Evolutionary conservation across 2,888 invertebrate genomes (phyloP).

Genomic region (Eustalomyia histrio): DNA sequence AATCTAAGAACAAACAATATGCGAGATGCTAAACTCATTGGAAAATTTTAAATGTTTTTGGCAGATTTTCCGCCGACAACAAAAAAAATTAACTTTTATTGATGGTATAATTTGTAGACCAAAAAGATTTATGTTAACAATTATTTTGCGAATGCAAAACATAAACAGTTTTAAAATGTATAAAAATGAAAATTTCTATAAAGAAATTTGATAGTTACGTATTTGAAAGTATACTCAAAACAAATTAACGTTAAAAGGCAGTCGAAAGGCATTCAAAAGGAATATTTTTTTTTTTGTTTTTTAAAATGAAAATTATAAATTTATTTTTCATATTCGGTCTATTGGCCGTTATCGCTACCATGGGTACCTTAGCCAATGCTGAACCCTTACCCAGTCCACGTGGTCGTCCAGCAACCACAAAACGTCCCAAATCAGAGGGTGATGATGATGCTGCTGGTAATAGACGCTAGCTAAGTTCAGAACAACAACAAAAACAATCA

Average conservation of each 20-base stretch:
- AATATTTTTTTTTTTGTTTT: too few species aligned
- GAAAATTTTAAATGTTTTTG: conserved; percentile 58
- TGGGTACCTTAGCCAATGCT: conserved; percentile 71
- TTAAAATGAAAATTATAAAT: conserved; percentile 75
- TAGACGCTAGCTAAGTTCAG: conserved; percentile 70
- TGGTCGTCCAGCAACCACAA: conserved; percentile 75
- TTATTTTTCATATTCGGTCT: conserved; percentile 74
- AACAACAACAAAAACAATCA: background rate
- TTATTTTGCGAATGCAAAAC: conserved; percentile 25
- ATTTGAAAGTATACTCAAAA: background rate
- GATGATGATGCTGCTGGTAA: conserved; percentile 67
- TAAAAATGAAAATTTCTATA: conserved; percentile 36
- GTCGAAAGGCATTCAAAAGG: background rate
- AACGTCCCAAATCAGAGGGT: conserved; percentile 71
- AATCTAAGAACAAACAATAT: conserved; percentile 43
- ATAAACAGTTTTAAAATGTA: conserved; percentile 26
- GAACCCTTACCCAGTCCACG: conserved; percentile 72
- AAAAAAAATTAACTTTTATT: conserved; percentile 15
- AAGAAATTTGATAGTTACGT: background rate
- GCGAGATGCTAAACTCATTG: conserved; percentile 46
- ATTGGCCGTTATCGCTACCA: conserved; percentile 73
- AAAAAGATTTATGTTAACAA: conserved; percentile 61
- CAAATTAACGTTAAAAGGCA: background rate
- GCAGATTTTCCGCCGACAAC: conserved; percentile 59
- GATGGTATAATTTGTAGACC: background rate